phyloP scores from a whole-genome alignment of 2,113 vertebrate genomes.

The Cyprinodon variegatus region DNA sequence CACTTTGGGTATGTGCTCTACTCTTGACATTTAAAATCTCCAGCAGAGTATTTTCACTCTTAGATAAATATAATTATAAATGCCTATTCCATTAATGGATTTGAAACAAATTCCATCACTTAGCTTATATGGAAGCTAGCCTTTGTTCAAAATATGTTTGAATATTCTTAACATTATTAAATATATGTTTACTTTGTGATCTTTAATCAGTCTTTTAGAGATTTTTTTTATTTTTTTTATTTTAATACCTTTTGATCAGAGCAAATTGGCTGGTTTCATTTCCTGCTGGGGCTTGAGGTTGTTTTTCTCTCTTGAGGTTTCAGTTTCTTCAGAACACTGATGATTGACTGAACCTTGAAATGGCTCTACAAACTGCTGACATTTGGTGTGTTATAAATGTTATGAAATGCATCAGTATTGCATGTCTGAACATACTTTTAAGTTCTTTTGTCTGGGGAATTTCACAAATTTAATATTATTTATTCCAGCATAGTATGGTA shows the following conservation, averaged over 20 bases:
- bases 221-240: conserved; percentile 57
- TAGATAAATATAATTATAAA: conserved; percentile 9
- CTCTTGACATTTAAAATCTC: conserved; percentile 31
- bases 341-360: conserved; percentile 52
- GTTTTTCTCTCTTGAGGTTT: conserved; percentile 53
- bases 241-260: conserved; percentile 69
- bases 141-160: conserved; percentile 43
- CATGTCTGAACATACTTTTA: not conserved
- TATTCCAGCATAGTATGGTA: not conserved
- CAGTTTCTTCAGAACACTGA: conserved; percentile 58
- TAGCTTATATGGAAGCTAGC: conserved; percentile 43
- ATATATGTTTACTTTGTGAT: conserved; percentile 56
- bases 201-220: conserved; percentile 65
- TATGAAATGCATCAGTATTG: conserved; percentile 18
- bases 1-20: not conserved
- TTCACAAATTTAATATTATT: not conserved
- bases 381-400: conserved; percentile 40
- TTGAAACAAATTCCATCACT: conserved; percentile 33
- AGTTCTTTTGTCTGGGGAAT: not conserved
- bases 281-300: conserved; percentile 46
- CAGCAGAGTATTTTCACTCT: conserved; percentile 7
- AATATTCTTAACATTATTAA: conserved; percentile 61
- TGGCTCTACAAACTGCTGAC: conserved; percentile 25
- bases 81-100: conserved; percentile 33
- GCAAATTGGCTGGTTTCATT: conserved; percentile 47